Percentiles rank a stretch among this genome's conserved stretches.
Evolutionary conservation across 2,888 invertebrate species (phyloP).

Genomic region (Tipula unca): DNA sequence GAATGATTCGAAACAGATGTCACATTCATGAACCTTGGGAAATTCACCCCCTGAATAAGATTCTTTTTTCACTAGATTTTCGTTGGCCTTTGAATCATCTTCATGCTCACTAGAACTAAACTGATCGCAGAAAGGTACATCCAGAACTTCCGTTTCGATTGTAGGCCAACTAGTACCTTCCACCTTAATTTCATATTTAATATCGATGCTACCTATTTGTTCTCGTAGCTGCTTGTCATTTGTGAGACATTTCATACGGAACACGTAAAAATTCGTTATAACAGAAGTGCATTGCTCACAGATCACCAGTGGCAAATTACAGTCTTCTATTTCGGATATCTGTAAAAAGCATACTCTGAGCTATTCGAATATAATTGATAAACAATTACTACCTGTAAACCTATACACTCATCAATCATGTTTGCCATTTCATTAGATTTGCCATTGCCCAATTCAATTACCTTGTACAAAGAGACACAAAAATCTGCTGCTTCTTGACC

Average conservation of each 20-base stretch:
- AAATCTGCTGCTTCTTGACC: neutral
- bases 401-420: neutral
- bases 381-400: neutral
- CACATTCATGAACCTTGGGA: neutral
- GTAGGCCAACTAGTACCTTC: neutral
- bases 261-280: neutral
- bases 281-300: neutral
- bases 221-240: neutral
- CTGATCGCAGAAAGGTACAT: neutral
- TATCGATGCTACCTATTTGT: neutral
- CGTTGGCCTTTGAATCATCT: neutral
- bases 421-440: neutral
- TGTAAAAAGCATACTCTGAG: neutral
- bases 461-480: neutral
- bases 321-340: neutral
- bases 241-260: neutral
- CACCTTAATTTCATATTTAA: neutral
- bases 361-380: neutral
- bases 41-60: neutral
- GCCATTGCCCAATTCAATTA: neutral
- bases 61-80: neutral
- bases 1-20: neutral
- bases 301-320: neutral
- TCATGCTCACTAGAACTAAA: neutral
- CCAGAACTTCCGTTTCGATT: neutral